A percentile compares a stretch with the other conserved stretches of the same genome.
These are phyloP conservation scores for Heterochromis multidens DNA, from an alignment of 2,113 vertebrate species.

Conservation along the genomic window DNA sequence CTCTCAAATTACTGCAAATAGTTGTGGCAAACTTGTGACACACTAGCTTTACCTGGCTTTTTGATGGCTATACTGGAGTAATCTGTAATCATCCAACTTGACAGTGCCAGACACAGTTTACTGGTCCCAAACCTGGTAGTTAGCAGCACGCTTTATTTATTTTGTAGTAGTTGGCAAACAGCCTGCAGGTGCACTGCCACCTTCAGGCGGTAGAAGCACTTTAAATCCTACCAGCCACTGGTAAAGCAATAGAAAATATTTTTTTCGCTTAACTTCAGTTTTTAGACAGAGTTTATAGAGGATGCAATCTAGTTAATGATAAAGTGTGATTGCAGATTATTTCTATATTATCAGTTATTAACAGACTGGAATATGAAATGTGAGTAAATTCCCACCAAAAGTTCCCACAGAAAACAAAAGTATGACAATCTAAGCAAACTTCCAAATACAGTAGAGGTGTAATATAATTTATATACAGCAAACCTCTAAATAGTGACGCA, in stretches of 20 bases:
- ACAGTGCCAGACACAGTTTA: neutral
- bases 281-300: neutral
- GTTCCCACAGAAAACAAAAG: neutral
- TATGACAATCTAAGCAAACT: neutral
- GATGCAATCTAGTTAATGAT: neutral
- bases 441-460: neutral
- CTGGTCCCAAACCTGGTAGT: neutral
- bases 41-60: neutral
- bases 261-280: neutral
- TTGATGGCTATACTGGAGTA: neutral
- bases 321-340: neutral
- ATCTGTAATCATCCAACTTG: neutral
- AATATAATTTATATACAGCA: neutral
- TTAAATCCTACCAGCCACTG: neutral
- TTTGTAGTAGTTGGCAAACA: neutral
- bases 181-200: neutral
- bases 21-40: neutral
- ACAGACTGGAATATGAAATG: neutral
- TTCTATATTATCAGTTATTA: neutral
- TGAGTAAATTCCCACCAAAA: neutral
- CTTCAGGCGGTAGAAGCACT: neutral
- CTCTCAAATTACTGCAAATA: neutral
- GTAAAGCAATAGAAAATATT: neutral
- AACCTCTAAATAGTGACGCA: conserved; percentile 1
- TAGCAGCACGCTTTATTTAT: neutral